phyloP scores from a whole-genome alignment of 2,113 vertebrate genomes.

The Sinocyclocheilus rhinocerous region DNA sequence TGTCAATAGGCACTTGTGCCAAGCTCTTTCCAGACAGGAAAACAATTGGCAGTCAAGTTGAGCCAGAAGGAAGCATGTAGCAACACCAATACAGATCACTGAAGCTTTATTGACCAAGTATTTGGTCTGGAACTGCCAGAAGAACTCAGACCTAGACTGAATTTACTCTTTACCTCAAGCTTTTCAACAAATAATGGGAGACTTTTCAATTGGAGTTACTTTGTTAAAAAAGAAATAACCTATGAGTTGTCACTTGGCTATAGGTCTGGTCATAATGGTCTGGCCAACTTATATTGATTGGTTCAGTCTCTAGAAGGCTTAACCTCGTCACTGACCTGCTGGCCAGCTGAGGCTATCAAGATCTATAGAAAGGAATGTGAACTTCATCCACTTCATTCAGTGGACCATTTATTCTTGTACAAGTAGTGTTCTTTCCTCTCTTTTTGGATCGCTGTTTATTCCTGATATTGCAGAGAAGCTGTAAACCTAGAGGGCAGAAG shows the following conservation, averaged over 20 bases:
- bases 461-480: neutral
- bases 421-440: neutral
- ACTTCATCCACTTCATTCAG: constrained; percentile 28
- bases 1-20: constrained; percentile 34
- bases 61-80: constrained; percentile 36
- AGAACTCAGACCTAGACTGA: constrained; percentile 3
- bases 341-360: constrained; percentile 2
- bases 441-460: neutral
- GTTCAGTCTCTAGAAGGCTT: constrained; percentile 30
- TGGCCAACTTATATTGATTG: constrained; percentile 43
- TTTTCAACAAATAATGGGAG: neutral
- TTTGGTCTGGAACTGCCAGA: constrained; percentile 8
- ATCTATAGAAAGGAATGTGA: constrained; percentile 36
- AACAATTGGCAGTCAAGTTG: constrained; percentile 35
- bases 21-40: constrained; percentile 44
- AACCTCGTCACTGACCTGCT: constrained; percentile 24
- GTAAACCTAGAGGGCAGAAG: neutral
- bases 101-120: constrained; percentile 30
- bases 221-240: neutral
- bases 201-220: neutral
- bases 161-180: neutral
- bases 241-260: constrained; percentile 2
- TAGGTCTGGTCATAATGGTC: constrained; percentile 31
- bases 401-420: neutral
- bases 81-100: constrained; percentile 33